Percentiles rank a stretch among this genome's conserved stretches.
These are phyloP conservation scores for Tragelaphus strepsiceros DNA, from an alignment of 2,113 vertebrate genomes.

Conservation along the genomic window DNA sequence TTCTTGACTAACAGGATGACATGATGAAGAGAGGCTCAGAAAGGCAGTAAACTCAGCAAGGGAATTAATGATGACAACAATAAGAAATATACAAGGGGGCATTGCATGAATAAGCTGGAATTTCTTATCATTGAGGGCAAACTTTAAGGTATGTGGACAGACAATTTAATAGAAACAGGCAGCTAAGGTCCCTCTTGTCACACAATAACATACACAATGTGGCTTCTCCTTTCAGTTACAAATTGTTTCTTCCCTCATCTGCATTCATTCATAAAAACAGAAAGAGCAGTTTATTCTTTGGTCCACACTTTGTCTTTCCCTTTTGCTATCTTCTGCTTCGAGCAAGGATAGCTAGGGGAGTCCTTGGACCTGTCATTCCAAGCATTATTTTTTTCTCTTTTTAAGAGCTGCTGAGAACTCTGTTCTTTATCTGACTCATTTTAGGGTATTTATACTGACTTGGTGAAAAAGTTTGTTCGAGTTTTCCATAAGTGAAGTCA, in stretches of 20 bases:
- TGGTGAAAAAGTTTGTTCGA: not conserved
- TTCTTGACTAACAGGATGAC: not conserved
- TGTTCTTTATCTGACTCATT: not conserved
- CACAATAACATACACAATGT: rapidly evolving
- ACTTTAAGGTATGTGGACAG: not conserved
- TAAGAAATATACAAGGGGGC: not conserved
- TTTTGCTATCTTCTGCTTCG: not conserved
- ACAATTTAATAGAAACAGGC: not conserved
- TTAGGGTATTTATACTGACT: not conserved
- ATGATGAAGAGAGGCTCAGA: not conserved
- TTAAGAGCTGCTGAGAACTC: not conserved
- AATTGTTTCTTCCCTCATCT: not conserved
- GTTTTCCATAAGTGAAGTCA: not conserved
- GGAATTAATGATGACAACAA: not conserved
- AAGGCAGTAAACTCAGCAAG: not conserved
- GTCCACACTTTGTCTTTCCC: not conserved
- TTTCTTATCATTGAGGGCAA: not conserved
- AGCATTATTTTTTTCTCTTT: not conserved
- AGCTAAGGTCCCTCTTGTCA: not conserved
- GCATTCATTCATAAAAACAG: not conserved
- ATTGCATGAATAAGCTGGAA: not conserved
- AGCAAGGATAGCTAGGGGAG: not conserved
- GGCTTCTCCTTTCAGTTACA: not conserved
- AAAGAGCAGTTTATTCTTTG: not conserved
- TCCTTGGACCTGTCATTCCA: not conserved